Evolutionary conservation across 1,140 invertebrate species (phyloP), one percentile per base, ranked within the genome.

Genomic region (Polypedilum vanderplanki): DNA sequence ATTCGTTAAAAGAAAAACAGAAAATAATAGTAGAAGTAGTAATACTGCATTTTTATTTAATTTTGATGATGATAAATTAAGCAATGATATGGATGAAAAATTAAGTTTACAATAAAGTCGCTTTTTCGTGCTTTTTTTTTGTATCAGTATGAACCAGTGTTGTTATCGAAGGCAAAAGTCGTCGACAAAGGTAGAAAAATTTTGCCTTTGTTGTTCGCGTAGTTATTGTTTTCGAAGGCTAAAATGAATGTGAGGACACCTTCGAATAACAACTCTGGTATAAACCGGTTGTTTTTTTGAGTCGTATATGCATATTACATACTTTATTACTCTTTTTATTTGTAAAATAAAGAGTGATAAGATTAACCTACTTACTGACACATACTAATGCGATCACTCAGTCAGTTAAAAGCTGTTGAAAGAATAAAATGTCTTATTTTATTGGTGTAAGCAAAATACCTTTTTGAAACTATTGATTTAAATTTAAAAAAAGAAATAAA

Each of bases 401-500:
- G 46, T 57, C n/a, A n/a, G 10, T n/a, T n/a, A 3, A 57, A n/a
- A 57, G 46, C 46, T n/a, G 1, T 57, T 15, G 46, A 15, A 57
- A 20, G 41, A 33, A 70, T n/a, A 12, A 7, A 40, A 75, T 41
- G 40, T 41, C 24, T 73, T 57, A 75, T 74, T 74, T 74, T 20
- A 70, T 70, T 40, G 41, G 17, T 15, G 73, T 73, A 74, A 76
- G 24, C 7, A 22, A 41, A 73, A 41, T 22, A 24, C 0, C 18
- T 46, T n/a, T n/a, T n/a, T n/a, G n/a, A 74, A 74, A 18, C n/a
- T 15, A 20, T 75, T 74, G 65, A 77, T 75, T 74, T 77, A 76
- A 74, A 75, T 76, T 73, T 74, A 74, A 9, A 65, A 75, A 80
- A 79, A 83, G n/a, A n/a, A n/a, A n/a, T n/a, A n/a, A 77, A 91